Evolutionary conservation across 2,113 vertebrate species (phyloP), one percentile per base, ranked within the genome.

Genomic region (Ibidorhyncha struthersii): DNA sequence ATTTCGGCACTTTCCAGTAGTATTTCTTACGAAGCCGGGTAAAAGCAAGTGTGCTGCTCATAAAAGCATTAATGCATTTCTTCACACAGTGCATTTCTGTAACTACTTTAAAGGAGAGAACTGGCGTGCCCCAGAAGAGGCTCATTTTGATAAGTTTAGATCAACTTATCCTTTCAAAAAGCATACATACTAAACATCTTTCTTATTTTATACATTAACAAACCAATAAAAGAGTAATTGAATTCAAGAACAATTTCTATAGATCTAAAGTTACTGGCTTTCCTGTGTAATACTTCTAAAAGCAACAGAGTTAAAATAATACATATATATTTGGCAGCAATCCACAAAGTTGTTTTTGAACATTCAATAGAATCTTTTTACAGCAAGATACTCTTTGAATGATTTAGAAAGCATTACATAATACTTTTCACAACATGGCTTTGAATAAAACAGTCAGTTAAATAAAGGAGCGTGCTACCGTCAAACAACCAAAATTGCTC

Each of bases 61-160:
- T 52, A 69, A 67, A 90, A 70, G 41, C 22, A 71, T 90, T 38
- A 29, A 59, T 66, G 58, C 0, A 1, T 91, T 94, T 88, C 32
- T 53, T 92, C 77, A 87, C 52, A 34, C 12, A 55, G 4, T 26
- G 13, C 25, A 34, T 34, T 86, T 90, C 53, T 85, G 53, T 59
- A 81, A 77, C 38, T 85, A 86, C 80, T 76, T 85, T 85, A 82
- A 94, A 93, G 38, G 20, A 82, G 40, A 69, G 26, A 96, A 92
- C 8, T 82, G 30, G 29, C 12, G 89, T 20, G 17, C 26, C 9
- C n/a, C 14, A 34, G 58, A 49, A 58, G 25, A 85, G 17, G 26
- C 34, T 58, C 15, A 56, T 85, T 87, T 76, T 10, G 27, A 18
- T 13, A 66, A 55, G n/a, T 62, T 67, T 13, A 86, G 15, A 82